These are phyloP conservation scores for Thripadectes ignobilis DNA, from an alignment of 2,797 vertebrate species.

Conservation along the genomic window DNA sequence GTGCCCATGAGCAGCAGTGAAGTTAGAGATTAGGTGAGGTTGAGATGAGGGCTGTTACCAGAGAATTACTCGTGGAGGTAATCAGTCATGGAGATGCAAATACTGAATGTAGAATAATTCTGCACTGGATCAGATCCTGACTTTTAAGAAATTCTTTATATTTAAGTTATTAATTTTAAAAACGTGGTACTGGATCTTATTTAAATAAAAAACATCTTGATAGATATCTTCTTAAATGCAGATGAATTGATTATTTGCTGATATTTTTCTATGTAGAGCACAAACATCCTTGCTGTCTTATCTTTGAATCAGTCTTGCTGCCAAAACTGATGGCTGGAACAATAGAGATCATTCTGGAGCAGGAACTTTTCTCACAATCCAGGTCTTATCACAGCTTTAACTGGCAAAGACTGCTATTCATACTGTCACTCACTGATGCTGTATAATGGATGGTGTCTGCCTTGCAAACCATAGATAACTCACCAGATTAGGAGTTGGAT, in stretches of 20 bases:
- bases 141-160: neutral
- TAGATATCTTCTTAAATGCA: constrained; percentile 84
- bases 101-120: neutral
- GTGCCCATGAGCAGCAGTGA: no score
- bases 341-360: constrained; percentile 76
- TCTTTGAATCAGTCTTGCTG: constrained; percentile 79
- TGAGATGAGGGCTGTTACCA: neutral
- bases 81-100: neutral
- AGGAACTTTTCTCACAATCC: constrained; percentile 67
- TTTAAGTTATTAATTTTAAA: neutral
- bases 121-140: neutral
- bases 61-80: neutral
- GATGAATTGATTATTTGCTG: constrained; percentile 73
- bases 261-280: constrained; percentile 54
- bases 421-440: constrained; percentile 74
- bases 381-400: constrained; percentile 79
- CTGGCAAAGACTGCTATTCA: constrained; percentile 85
- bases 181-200: neutral
- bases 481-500: constrained; percentile 62
- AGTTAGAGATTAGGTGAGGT: neutral
- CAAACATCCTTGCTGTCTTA: constrained; percentile 73
- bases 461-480: constrained; percentile 87
- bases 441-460: constrained; percentile 81
- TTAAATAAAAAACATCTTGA: constrained; percentile 65
- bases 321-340: constrained; percentile 81